phyloP scores from a whole-genome alignment of 2,888 invertebrate species.

The Keiferia lycopersicella region DNA sequence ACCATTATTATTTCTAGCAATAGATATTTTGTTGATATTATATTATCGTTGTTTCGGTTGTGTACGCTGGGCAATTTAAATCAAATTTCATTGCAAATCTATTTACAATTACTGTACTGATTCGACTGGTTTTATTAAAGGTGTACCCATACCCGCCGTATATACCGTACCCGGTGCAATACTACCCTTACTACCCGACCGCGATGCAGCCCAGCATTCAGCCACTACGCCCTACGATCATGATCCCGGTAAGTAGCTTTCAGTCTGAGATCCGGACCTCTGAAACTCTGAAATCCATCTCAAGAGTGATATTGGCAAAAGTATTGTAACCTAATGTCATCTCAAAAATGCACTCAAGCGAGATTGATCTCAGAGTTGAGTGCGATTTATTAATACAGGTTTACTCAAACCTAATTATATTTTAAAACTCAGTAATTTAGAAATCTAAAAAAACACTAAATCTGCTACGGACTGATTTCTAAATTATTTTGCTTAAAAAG shows the following conservation, averaged over 20 bases:
- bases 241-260: conserved; percentile 84
- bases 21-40: not conserved
- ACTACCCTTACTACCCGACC: conserved; percentile 88
- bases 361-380: no score
- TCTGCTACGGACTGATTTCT: no score
- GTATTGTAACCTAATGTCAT: no score
- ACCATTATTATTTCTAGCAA: not conserved
- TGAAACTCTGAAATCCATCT: no score
- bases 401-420: no score
- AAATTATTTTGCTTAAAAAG: no score
- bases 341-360: no score
- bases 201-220: conserved; percentile 84
- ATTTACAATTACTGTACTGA: conserved; percentile 85
- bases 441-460: no score
- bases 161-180: conserved; percentile 87
- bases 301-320: no score
- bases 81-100: not conserved
- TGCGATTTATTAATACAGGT: no score
- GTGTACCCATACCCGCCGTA: conserved; percentile 86
- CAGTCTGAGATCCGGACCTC: no score
- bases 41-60: not conserved
- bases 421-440: no score
- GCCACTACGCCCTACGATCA: conserved; percentile 87
- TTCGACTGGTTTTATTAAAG: not conserved
- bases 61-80: conserved; percentile 2